phyloP scores from a whole-genome alignment of 2,797 vertebrate species.

The Xenopus petersii region DNA sequence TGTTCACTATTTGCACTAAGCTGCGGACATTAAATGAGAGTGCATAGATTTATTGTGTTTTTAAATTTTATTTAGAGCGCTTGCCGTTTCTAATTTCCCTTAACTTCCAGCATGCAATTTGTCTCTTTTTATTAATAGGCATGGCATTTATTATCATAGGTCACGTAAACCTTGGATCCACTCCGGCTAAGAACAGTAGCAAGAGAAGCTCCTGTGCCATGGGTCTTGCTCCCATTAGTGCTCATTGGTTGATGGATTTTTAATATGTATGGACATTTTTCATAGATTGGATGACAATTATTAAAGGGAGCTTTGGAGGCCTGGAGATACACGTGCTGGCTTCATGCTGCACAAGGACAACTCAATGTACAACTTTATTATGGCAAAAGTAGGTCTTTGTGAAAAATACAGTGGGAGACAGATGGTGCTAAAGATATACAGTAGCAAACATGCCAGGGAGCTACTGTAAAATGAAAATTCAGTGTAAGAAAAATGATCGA shows the following conservation, averaged over 20 bases:
- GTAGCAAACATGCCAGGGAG: neutral
- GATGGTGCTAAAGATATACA: neutral
- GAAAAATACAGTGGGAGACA: constrained; percentile 36
- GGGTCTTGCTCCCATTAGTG: constrained; percentile 60
- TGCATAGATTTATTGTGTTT: constrained; percentile 5
- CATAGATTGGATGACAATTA: constrained; percentile 58
- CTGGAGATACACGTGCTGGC: constrained; percentile 52
- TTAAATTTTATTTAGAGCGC: constrained; percentile 4
- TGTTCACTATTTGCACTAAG: constrained; percentile 21
- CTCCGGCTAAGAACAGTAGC: constrained; percentile 42
- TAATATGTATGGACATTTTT: constrained; percentile 59
- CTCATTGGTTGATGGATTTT: constrained; percentile 58
- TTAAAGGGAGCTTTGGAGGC: constrained; percentile 52
- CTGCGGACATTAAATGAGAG: constrained; percentile 14
- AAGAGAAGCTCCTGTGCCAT: constrained; percentile 47
- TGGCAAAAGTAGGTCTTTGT: constrained; percentile 27
- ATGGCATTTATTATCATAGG: constrained; percentile 52
- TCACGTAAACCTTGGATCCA: constrained; percentile 45
- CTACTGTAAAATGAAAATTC: too few relatives aligned
- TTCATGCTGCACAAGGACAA: constrained; percentile 55
- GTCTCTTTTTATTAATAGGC: constrained; percentile 35
- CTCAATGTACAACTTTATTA: constrained; percentile 49
- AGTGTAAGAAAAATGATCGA: too few relatives aligned
- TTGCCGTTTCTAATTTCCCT: constrained; percentile 13
- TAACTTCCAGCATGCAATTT: constrained; percentile 19